These are phyloP conservation scores for Ambastaia sidthimunki DNA, from an alignment of 2,797 vertebrate species.

Conservation along the genomic window DNA sequence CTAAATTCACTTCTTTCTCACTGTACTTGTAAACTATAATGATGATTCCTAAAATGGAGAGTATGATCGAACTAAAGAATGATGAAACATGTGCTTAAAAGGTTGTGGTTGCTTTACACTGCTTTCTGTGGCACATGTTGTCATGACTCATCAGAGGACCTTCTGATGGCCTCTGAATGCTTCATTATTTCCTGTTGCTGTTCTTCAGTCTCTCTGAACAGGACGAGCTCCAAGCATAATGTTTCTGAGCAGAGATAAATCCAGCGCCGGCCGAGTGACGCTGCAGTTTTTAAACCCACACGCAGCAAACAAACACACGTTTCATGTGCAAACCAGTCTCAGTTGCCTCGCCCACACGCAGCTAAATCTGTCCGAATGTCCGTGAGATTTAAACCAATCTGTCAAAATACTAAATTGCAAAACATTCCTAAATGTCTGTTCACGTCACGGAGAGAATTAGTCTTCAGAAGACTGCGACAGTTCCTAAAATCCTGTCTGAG, in stretches of 20 bases:
- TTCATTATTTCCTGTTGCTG: not conserved
- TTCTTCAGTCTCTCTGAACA: not conserved
- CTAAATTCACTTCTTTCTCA: not conserved
- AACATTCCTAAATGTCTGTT: slow-evolving; percentile 38
- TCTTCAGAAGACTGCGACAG: slow-evolving; percentile 26
- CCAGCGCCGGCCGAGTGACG: not conserved
- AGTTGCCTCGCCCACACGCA: slow-evolving; percentile 22
- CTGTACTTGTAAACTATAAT: slow-evolving; percentile 32
- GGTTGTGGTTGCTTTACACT: not conserved
- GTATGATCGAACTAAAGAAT: not conserved
- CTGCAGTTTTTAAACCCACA: not conserved
- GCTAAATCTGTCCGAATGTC: slow-evolving; percentile 46
- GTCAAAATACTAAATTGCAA: slow-evolving; percentile 31
- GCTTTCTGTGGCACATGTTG: not conserved
- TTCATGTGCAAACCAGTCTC: slow-evolving; percentile 9
- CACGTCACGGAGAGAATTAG: slow-evolving; percentile 34
- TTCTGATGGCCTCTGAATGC: not conserved
- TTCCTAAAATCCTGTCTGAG: slow-evolving; percentile 47
- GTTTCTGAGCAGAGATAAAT: slow-evolving; percentile 6
- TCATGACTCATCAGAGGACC: not conserved
- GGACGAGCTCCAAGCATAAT: slow-evolving; percentile 40
- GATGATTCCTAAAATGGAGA: not conserved
- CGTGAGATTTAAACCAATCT: slow-evolving; percentile 41
- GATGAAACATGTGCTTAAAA: not conserved
- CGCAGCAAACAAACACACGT: slow-evolving; percentile 48